Evolutionary conservation across 2,113 vertebrate genomes (phyloP).

Genomic region (Mionectes macconnelli): DNA sequence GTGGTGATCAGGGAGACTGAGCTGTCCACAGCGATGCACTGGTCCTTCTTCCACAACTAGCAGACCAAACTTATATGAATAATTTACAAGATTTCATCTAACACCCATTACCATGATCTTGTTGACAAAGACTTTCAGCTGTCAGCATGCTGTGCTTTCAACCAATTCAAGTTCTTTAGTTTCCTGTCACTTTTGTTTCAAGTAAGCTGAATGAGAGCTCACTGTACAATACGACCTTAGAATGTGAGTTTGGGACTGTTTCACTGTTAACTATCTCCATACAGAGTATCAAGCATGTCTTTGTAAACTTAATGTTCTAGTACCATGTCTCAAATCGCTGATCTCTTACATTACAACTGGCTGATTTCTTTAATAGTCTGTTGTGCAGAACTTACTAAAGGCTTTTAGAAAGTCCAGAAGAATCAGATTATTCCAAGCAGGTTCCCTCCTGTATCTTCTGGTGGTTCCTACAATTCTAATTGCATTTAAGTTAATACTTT

Average conservation of each 20-base stretch:
- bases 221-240: not conserved
- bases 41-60: not conserved
- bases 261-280: not conserved
- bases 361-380: not conserved
- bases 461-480: constrained; percentile 37
- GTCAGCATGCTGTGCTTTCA: not conserved
- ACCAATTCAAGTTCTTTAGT: not conserved
- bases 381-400: not conserved
- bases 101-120: not conserved
- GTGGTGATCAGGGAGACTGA: not conserved
- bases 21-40: not conserved
- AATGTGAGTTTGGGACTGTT: not conserved
- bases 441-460: not conserved
- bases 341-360: not conserved
- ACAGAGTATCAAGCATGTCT: not conserved
- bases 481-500: constrained; percentile 44
- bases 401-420: not conserved
- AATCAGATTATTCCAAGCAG: not conserved
- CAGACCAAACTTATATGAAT: not conserved
- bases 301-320: not conserved
- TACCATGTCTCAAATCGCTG: not conserved
- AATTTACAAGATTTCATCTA: not conserved
- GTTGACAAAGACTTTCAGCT: not conserved
- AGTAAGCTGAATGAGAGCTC: not conserved
- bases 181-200: not conserved